Evolutionary conservation across 1,140 invertebrate species (phyloP).

Genomic region (Drosophila kepulauana): DNA sequence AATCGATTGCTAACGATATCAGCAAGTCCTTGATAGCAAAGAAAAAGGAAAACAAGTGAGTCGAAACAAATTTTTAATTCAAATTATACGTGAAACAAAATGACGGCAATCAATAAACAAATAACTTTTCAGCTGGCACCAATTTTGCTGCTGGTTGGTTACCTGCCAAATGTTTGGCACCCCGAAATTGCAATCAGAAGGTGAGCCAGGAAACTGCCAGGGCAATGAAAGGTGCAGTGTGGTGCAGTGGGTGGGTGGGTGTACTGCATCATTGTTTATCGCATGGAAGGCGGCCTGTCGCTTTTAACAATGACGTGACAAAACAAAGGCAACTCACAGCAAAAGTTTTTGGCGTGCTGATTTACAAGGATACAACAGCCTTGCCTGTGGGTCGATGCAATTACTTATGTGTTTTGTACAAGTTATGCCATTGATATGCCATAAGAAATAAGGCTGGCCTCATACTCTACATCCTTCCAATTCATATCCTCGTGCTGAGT

Average conservation of each 20-base stretch:
- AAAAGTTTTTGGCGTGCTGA: conserved; percentile 53
- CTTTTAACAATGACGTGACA: conserved; percentile 53
- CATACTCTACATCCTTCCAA: neutral
- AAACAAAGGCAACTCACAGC: conserved; percentile 43
- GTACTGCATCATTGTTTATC: conserved; percentile 21
- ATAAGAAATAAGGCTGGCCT: conserved; percentile 7
- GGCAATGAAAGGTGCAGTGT: too few relatives aligned
- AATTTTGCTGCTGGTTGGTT: conserved; percentile 17
- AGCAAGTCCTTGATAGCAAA: conserved; percentile 37
- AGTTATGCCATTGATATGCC: conserved; percentile 31
- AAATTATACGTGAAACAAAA: conserved; percentile 45
- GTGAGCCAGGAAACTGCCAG: conserved; percentile 35
- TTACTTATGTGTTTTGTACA: conserved; percentile 16
- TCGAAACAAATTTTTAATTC: conserved; percentile 33
- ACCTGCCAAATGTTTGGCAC: conserved; percentile 34
- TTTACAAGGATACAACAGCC: conserved; percentile 58
- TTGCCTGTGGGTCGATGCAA: conserved; percentile 28
- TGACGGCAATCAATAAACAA: conserved; percentile 55
- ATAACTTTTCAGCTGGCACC: conserved; percentile 52
- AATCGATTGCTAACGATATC: conserved; percentile 32
- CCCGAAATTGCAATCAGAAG: conserved; percentile 35
- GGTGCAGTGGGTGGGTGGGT: neutral
- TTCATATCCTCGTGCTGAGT: conserved; percentile 19
- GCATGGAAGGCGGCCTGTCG: conserved; percentile 14
- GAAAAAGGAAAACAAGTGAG: neutral